A percentile compares a stretch with the other conserved stretches of the same genome.
Evolutionary conservation across 2,888 invertebrate genomes (phyloP).

Genomic region (Eupithecia exiguata): DNA sequence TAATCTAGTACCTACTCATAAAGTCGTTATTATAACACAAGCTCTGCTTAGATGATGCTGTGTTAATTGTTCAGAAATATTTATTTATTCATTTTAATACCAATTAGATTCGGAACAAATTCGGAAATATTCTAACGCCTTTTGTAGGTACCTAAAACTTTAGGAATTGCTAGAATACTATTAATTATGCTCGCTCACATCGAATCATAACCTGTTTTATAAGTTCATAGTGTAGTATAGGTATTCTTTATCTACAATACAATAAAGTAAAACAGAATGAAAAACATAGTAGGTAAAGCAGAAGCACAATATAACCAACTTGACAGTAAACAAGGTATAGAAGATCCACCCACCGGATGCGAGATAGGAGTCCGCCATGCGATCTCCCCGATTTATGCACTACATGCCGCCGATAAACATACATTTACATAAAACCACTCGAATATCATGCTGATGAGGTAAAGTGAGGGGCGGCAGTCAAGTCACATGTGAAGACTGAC

Average conservation of each 20-base stretch:
- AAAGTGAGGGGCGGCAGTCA: neutral
- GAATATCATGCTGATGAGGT: slow-evolving; percentile 4
- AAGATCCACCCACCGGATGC: slow-evolving; percentile 24
- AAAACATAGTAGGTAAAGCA: neutral
- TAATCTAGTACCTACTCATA: neutral
- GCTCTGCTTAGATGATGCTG: too few relatives aligned
- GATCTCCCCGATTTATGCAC: slow-evolving; percentile 14
- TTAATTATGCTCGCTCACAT: neutral
- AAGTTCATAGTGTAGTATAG: neutral
- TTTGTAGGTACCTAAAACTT: neutral
- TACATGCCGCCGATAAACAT: slow-evolving; percentile 2
- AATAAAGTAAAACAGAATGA: neutral
- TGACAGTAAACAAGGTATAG: slow-evolving; percentile 1
- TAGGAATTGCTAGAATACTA: neutral
- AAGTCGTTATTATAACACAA: too few relatives aligned
- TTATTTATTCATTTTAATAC: neutral
- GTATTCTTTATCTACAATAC: neutral
- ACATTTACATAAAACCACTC: slow-evolving; percentile 5
- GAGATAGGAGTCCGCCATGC: slow-evolving; percentile 14
- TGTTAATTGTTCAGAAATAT: neutral
- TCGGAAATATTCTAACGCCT: neutral
- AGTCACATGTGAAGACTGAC: neutral
- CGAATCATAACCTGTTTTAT: neutral
- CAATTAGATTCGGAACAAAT: neutral
- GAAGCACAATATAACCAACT: neutral